Base-by-base conservation (phyloP, 2,113 vertebrate genomes). In the Ptilorrhoa leucosticta region DNA sequence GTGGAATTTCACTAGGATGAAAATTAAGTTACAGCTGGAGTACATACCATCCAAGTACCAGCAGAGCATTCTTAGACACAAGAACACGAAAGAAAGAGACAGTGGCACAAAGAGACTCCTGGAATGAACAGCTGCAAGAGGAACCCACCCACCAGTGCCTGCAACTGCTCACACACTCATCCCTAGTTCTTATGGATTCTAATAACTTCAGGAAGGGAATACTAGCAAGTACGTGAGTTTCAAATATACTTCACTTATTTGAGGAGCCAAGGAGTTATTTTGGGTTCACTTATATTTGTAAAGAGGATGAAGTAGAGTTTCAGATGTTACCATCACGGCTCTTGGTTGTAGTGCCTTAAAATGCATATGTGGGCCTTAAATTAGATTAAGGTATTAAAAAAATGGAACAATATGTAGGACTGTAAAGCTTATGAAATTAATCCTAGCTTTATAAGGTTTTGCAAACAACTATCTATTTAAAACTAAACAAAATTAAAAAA, bases 61-160 rank as follows among this genome's bases (percentile, higher is more conserved):
- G n/a, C 27, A 94, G 83, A 96, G 82, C 90, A 94, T 94, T 95
- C 90, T 80, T 96, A 83, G 84, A 87, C 90, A 94, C 31, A 37
- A 80, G 94, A 93, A 91, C 71, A 95, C 0, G 7, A n/a, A 40
- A 40, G 42, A 72, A 50, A 75, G 71, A 92, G 83, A 77, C 40
- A 92, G 54, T n/a, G 83, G 94, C 87, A 96, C 77, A 96, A 89
- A 14, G 88, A 95, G 80, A 60, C 57, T 93, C 94, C 58, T 31
- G 95, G 97, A 97, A 97, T 97, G 96, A 96, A 95, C 96, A 97
- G 96, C 96, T 97, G 97, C 91, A 72, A 58, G 53, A 83, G 30
- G 53, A 94, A 95, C 86, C n/a, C 87, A 89, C 77, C 91, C 94
- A 90, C 45, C 60, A 78, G 45, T 0, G 72, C 64, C 89, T 93